Evolutionary conservation across 2,888 invertebrate genomes (phyloP), one percentile per base, ranked within the genome.

Genomic region (Lasioglossum malachurum): DNA sequence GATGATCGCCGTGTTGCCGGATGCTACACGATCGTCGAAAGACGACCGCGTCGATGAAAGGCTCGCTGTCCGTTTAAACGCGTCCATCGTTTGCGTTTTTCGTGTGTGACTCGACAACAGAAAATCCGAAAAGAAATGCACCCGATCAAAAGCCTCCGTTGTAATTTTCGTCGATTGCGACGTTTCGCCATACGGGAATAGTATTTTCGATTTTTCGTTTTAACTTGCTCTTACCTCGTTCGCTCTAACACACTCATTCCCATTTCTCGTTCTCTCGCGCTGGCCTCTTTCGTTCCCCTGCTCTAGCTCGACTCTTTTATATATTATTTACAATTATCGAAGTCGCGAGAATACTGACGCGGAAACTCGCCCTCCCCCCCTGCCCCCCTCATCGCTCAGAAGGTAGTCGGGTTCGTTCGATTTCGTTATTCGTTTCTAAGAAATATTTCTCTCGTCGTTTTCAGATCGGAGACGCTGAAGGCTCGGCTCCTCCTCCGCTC

Each of bases 321-420:
- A 73, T 82, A 82, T 76, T 83, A 90, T 89, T 72, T 90, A 89
- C 89, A 89, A 80, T 74, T 67, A 64, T 80, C 76, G 72, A 78
- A 78, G 57, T 73, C 57, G 35, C 67, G 64, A 19, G 67, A 60
- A 84, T 67, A 79, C 67, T 53, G 75, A 80, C 76, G 85, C 76
- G 85, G 76, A 77, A 80, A 72, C 49, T 67, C 31, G 69, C 44
- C 27, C 64, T 31, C 27, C 57, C 14, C 38, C 72, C 44, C 27
- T 53, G n/a, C 27, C 57, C 14, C 38, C 72, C 38, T 44, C 0
- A 27, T 60, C 31, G 35, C 19, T 38, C 49, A n/a, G 41, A 57
- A 78, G 46, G 72, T 60, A 46, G 38, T 12, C 1, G 8, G 38
- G 19, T 10, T 57, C 16, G 23, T 67, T 74, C 69, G 69, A 64